phyloP scores from a whole-genome alignment of 2,113 vertebrate genomes.

The Mionectes macconnelli region DNA sequence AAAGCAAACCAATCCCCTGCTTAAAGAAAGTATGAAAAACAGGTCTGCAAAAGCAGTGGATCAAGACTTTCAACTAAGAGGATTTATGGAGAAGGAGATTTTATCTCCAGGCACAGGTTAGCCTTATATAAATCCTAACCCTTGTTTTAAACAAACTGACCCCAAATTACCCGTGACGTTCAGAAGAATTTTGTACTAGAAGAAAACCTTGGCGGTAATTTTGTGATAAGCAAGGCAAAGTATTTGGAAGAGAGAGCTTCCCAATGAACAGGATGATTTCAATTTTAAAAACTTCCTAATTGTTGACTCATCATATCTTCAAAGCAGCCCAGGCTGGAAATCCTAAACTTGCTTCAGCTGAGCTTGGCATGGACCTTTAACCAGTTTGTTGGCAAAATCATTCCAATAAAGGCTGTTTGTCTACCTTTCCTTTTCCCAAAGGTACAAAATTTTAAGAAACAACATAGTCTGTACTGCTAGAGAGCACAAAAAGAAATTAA shows the following conservation, averaged over 20 bases:
- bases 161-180: neutral
- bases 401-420: neutral
- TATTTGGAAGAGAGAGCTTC: neutral
- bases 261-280: neutral
- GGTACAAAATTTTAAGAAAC: neutral
- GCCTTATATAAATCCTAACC: neutral
- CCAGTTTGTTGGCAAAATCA: neutral
- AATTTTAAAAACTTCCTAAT: neutral
- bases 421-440: neutral
- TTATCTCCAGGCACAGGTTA: constrained; percentile 22
- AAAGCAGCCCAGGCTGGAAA: neutral
- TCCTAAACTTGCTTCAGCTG: neutral
- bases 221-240: neutral
- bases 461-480: neutral
- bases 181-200: neutral
- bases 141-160: constrained; percentile 20
- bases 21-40: neutral
- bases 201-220: neutral
- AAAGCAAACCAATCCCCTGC: neutral
- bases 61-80: constrained; percentile 5
- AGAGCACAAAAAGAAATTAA: neutral
- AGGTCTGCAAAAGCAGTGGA: neutral
- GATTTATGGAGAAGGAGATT: neutral
- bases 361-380: neutral
- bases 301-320: neutral